These are phyloP conservation scores for Spilogale gracilis DNA, from an alignment of 2,113 vertebrate genomes.

Conservation along the genomic window DNA sequence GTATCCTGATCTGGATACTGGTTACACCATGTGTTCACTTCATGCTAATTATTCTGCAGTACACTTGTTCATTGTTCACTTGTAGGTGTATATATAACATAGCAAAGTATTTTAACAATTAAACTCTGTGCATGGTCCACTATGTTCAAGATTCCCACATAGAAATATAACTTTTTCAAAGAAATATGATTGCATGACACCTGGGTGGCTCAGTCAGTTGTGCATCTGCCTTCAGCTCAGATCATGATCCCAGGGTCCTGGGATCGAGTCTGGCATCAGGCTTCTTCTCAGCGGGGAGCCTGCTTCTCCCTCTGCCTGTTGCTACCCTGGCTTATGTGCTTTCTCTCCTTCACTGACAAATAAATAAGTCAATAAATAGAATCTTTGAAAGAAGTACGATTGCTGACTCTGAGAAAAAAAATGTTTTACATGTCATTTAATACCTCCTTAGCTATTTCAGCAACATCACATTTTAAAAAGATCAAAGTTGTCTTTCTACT, in stretches of 20 bases:
- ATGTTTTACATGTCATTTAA: background rate
- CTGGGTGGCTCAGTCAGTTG: background rate
- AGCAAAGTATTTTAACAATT: slow-evolving; percentile 8
- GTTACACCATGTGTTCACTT: background rate
- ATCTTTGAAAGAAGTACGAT: background rate
- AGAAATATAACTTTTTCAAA: background rate
- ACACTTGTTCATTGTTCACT: background rate
- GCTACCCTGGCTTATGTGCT: too few relatives aligned
- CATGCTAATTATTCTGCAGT: background rate
- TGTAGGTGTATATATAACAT: background rate
- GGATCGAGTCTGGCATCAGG: background rate
- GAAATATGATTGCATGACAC: background rate
- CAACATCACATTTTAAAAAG: slow-evolving; percentile 16
- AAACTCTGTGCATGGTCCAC: background rate
- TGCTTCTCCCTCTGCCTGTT: too few relatives aligned
- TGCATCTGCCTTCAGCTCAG: background rate
- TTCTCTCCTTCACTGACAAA: too few relatives aligned
- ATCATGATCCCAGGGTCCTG: background rate
- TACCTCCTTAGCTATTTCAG: background rate
- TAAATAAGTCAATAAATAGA: background rate
- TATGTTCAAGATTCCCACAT: background rate
- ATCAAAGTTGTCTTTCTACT: background rate
- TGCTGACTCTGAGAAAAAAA: slow-evolving; percentile 20
- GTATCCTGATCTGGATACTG: background rate
- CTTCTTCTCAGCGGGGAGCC: too few relatives aligned